Base-by-base conservation (phyloP, 1,140 invertebrate genomes). In the Drosophila ogumai region DNA sequence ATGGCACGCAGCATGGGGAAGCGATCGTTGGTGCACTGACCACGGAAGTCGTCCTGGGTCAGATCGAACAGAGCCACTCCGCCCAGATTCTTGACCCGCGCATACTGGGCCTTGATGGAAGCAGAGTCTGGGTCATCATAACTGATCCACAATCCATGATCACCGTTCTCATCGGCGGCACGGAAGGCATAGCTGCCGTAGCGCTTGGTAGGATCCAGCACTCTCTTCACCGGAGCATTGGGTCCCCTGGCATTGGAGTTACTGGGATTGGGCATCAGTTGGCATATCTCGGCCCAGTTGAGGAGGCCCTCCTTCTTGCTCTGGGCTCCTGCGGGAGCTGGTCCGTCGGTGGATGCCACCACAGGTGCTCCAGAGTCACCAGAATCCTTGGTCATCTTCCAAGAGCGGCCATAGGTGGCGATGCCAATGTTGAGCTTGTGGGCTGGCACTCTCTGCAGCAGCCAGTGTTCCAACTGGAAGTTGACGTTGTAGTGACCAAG, bases 91-190 rank as follows among this genome's bases (percentile, higher is more conserved):
- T 96, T 96, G 2, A 94, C 94, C 68, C 95, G 93, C 6, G 95
- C 96, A 88, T 96, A 98, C 3, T 93, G 91, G 0, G 96, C 96
- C 88, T 99, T 99, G 65, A 96, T 95, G 32, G 95, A 95, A 22
- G 97, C 96, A 1, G 97, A 98, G 61, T 97, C 96, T 0, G 96
- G 95, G 92, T 99, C 97, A 77, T 99, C 98, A 87, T 97, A 99
- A 50, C 96, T 96, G 0, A 98, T 96, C 98, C 98, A 99, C 50
- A 98, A 93, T 17, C 97, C 96, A 9, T 94, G 94, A 4, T 95
- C 94, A 2, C 94, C 95, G 36, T 93, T 94, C 13, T 95, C 93
- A 64, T 96, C 95, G 66, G 96, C 95, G 0, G 95, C 75, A 74
- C 95, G 94, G 93, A 94, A 97, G 1, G 96, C 96, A 82, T 97